A percentile compares a stretch with the other conserved stretches of the same genome.
Evolutionary conservation across 2,113 vertebrate species (phyloP).

Genomic region (Scatophagus argus): DNA sequence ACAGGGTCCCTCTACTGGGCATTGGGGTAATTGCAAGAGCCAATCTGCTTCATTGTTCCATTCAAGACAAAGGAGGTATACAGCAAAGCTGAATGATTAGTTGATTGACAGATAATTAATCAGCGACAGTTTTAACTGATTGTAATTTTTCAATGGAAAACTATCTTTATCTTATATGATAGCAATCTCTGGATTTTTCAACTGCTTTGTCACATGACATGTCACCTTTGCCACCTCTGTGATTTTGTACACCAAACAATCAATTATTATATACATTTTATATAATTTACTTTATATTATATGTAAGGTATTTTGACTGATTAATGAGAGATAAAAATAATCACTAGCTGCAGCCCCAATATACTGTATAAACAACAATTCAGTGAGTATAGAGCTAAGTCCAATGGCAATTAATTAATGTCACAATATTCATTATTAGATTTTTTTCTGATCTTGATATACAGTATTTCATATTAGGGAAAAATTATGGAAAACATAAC

Average conservation of each 20-base stretch:
- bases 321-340: neutral
- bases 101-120: neutral
- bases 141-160: neutral
- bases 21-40: constrained; percentile 38
- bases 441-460: neutral
- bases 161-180: neutral
- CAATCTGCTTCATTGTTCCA: neutral
- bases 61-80: neutral
- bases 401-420: too few species aligned
- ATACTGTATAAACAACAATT: neutral
- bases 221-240: too few species aligned
- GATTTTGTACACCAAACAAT: neutral
- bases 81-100: neutral
- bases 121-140: neutral
- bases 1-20: constrained; percentile 74
- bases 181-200: too few species aligned
- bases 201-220: too few species aligned
- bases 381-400: neutral
- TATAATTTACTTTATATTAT: too few species aligned
- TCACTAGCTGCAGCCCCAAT: neutral
- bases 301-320: neutral
- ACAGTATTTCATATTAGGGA: neutral
- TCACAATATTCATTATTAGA: neutral
- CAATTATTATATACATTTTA: too few species aligned
- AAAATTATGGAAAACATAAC: neutral